A percentile compares a stretch with the other conserved stretches of the same genome.
Conservation (phyloP, 2,888 invertebrate species). For the Acleris emargana region DNA sequence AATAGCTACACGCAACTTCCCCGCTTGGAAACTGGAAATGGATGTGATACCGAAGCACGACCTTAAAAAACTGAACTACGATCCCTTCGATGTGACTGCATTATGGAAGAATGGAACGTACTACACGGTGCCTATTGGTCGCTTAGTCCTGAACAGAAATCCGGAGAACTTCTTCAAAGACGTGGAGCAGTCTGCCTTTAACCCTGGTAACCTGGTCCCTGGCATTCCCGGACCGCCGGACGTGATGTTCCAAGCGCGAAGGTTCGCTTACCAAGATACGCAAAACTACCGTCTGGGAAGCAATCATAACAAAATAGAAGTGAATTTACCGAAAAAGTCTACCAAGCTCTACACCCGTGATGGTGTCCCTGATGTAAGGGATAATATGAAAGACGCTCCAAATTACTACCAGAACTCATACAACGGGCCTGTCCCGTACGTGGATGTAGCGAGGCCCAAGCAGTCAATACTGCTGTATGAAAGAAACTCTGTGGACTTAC, state of each 20-base stretch:
- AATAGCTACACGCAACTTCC: slow-evolving; percentile 86
- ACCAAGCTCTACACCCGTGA: slow-evolving; percentile 48
- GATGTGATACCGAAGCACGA: slow-evolving; percentile 91
- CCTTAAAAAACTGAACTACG: slow-evolving; percentile 88
- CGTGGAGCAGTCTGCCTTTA: slow-evolving; percentile 58
- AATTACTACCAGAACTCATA: slow-evolving; percentile 98
- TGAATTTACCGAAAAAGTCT: not conserved
- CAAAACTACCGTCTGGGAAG: not conserved
- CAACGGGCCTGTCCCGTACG: slow-evolving; percentile 89
- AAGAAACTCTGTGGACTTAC: slow-evolving; percentile 54
- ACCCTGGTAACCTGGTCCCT: slow-evolving; percentile 65
- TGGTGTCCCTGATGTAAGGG: slow-evolving; percentile 86
- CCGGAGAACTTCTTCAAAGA: slow-evolving; percentile 60
- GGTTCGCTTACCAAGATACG: not conserved
- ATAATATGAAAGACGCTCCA: slow-evolving; percentile 93
- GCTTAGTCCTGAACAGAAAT: slow-evolving; percentile 88
- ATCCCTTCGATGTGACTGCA: slow-evolving; percentile 95
- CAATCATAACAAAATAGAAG: slow-evolving; percentile 3
- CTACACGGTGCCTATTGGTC: slow-evolving; percentile 91
- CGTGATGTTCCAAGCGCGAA: not conserved
- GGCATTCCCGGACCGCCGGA: slow-evolving; percentile 62
- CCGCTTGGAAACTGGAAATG: slow-evolving; percentile 88
- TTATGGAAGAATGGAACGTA: slow-evolving; percentile 91
- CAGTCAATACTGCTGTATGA: slow-evolving; percentile 48
- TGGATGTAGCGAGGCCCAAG: slow-evolving; percentile 62